Base-by-base conservation (phyloP, 2,888 invertebrate genomes). In the Chesias legatella region DNA sequence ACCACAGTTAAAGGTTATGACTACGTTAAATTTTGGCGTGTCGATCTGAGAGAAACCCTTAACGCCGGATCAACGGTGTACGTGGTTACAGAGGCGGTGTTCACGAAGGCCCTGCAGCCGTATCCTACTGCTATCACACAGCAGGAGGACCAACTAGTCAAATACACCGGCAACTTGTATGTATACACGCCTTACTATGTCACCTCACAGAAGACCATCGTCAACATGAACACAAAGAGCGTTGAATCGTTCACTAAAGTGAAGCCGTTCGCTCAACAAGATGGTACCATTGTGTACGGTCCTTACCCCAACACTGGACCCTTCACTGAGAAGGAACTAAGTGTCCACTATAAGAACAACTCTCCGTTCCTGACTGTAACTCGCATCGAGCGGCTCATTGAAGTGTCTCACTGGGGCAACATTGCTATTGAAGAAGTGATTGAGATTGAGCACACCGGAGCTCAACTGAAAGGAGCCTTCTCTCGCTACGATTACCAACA, bases 361-460 rank as follows among this genome's bases (percentile, higher is more conserved):
- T 91, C 95, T 25, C 98, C 99, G 20, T 99, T 99, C 81, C 83
- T 99, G 53, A 96, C 96, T n/a, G 96, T 98, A 0, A 95, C 95
- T 0, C 90, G 91, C 29, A 78, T 99, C 56, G 94, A 95, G 59
- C 91, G 99, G 32, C 86, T 92, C 0, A 94, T 99, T 61, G 99
- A 99, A 84, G 92, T 99, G 1, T 99, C 99, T 0, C 99, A 99
- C 75, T 99, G 99, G 99, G 99, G 99, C 6, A 98, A 99, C 68
- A 96, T 99, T 62, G 99, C 99, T 10, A 91, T 99, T 0, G 98
- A 99, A 73, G 99, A 99, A 75, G 92, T 94, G 5, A 92, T 99
- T 56, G 96, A 98, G 73, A 90, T 99, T 53, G 89, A 93, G 10
- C 99, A 99, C 69, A 94, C 95, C 29, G 99, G 99, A 26, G 99